Evolutionary conservation across 2,888 invertebrate species (phyloP).

Genomic region (Limulus polyphemus): DNA sequence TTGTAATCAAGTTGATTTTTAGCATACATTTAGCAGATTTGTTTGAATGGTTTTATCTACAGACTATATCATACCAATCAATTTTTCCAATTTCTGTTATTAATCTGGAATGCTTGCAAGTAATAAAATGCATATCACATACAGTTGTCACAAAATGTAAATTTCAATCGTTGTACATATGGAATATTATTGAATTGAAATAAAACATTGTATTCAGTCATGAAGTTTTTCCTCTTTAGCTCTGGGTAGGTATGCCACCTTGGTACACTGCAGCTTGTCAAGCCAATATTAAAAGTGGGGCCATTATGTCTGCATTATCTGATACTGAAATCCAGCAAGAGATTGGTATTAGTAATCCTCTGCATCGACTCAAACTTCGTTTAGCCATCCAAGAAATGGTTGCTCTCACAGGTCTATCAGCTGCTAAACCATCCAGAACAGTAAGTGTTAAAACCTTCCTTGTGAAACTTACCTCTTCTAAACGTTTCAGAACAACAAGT

Average conservation of each 20-base stretch:
- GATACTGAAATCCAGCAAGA: constrained; percentile 99
- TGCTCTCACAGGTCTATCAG: constrained; percentile 92
- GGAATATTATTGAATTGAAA: too few species aligned
- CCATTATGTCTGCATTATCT: constrained; percentile 98
- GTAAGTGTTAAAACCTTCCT: constrained; percentile 7
- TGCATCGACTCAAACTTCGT: constrained; percentile 84
- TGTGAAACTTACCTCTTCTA: too few species aligned
- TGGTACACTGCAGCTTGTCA: constrained; percentile 97
- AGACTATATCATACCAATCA: too few species aligned
- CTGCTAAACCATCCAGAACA: constrained; percentile 37
- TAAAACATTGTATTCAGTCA: not conserved
- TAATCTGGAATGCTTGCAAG: too few species aligned
- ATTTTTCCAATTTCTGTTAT: too few species aligned
- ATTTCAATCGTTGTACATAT: not conserved
- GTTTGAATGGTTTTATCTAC: too few species aligned
- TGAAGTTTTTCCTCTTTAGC: constrained; percentile 32
- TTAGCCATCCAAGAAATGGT: constrained; percentile 92
- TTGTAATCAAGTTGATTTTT: too few species aligned
- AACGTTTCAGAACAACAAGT: too few species aligned
- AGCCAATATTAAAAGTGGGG: constrained; percentile 98
- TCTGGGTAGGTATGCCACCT: constrained; percentile 99
- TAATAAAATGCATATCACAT: too few species aligned
- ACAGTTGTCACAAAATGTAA: too few species aligned
- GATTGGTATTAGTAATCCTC: constrained; percentile 66
- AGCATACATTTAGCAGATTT: too few species aligned